These are phyloP conservation scores for Dermatemys mawii DNA, from an alignment of 2,113 vertebrate species.

Conservation along the genomic window DNA sequence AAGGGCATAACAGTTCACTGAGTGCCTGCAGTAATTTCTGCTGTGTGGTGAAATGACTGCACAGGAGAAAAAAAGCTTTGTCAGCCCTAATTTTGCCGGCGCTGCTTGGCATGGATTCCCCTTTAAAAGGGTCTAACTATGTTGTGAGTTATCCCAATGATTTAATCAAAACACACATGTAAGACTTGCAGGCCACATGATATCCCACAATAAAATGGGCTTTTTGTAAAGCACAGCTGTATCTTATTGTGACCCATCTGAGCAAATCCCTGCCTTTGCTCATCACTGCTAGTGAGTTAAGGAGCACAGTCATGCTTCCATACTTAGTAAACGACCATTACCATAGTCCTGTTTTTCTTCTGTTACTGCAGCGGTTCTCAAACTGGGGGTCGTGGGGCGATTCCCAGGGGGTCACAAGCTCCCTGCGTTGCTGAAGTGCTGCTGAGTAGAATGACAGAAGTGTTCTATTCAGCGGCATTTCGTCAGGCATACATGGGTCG, in stretches of 20 bases:
- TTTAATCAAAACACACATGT: background rate
- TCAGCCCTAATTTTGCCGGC: slow-evolving; percentile 27
- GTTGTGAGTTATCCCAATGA: background rate
- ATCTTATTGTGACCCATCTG: accelerated
- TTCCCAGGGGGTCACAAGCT: no score
- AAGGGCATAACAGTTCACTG: background rate
- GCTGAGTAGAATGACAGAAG: no score
- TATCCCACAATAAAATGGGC: background rate
- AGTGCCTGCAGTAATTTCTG: slow-evolving; percentile 15
- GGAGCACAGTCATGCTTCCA: background rate
- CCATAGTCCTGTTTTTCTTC: background rate
- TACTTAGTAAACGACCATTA: background rate
- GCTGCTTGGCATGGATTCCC: background rate
- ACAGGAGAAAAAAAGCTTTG: slow-evolving; percentile 10
- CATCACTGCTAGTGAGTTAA: background rate
- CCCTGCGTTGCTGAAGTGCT: no score
- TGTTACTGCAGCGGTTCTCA: accelerated
- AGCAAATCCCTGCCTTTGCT: background rate
- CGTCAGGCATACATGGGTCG: no score
- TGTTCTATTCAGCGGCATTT: no score
- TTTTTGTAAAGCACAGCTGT: background rate
- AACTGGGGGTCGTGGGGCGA: no score
- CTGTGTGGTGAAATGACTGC: background rate
- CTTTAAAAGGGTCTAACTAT: background rate
- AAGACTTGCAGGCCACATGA: background rate